Evolutionary conservation across 1,140 invertebrate species (phyloP).

Genomic region (Ceratina calcarata): DNA sequence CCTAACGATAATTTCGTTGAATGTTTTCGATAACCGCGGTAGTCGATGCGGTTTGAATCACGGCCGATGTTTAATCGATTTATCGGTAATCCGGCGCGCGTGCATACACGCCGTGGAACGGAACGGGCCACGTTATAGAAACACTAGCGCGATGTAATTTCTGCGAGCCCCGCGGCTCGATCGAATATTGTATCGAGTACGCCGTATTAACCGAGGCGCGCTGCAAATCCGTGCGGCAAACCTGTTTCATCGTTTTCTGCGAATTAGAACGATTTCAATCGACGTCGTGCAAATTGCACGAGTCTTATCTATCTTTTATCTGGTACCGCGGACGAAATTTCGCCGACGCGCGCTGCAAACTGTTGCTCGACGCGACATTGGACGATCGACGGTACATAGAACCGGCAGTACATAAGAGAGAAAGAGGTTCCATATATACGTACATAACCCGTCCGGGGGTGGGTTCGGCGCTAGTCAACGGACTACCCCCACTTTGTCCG

Average conservation of each 20-base stretch:
- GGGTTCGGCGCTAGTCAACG: constrained; percentile 39
- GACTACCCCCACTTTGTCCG: constrained; percentile 28
- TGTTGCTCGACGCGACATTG: constrained; percentile 55
- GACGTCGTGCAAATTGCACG: not conserved
- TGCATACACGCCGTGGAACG: not conserved
- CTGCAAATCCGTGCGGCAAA: too few species aligned
- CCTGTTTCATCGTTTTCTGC: too few species aligned
- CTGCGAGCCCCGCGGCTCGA: not conserved
- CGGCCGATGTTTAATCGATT: constrained; percentile 31
- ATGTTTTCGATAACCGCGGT: constrained; percentile 18
- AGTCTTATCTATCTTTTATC: too few species aligned
- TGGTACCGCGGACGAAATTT: not conserved
- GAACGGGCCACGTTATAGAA: not conserved
- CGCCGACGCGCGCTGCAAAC: constrained; percentile 52
- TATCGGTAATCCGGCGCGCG: not conserved
- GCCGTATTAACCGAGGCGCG: not conserved
- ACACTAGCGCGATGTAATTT: not conserved
- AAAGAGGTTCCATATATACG: constrained; percentile 23
- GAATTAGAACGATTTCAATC: constrained; percentile 11
- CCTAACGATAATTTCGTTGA: constrained; percentile 15
- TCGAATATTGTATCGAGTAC: not conserved
- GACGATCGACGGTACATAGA: constrained; percentile 40
- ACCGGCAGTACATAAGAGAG: constrained; percentile 13
- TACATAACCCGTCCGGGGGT: constrained; percentile 18
- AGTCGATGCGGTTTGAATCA: not conserved